Evolutionary conservation across 2,888 invertebrate genomes (phyloP), one percentile per base, ranked within the genome.

Genomic region (Hydroisotoma schaefferi): DNA sequence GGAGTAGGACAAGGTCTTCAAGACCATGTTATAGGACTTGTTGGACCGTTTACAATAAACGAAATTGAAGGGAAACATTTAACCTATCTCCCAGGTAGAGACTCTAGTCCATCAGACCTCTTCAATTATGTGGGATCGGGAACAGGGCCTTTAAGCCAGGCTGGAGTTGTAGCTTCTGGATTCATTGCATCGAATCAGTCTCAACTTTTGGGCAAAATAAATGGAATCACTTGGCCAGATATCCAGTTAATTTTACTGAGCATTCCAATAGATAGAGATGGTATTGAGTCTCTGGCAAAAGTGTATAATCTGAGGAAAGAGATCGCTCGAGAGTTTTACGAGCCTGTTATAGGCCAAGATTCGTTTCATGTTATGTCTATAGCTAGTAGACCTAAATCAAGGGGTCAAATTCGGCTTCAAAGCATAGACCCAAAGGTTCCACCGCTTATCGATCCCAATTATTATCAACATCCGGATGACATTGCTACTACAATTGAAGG

Each of bases 1-100:
- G 70, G 49, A 18, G 49, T 70, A 0, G 70, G 70, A 2, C 43
- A 61, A 10, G 67, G 68, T 54, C 40, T 70, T 2, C 67, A 68
- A 38, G 70, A 70, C 27, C 70, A 70, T 40, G 27, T 70, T 1
- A 52, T 58, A 0, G 63, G 63, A 0, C 66, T 65, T 29, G 40
- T 67, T 1, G 67, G 68, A 0, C 70, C 70, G 0, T 67, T 70
- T 38, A 59, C 63, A 29, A 55, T 66, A 1, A 57, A 55, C 26
- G 53, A 64, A 28, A 58, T 63, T 1, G 58, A 59, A 10, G 33
- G 33, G 33, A 33, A 33, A 8, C 33, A 33, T 15, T 33, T 33
- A 33, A 33, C 59, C 10, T 61, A 65, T 27, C 51, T 59, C 0
- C 61, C 65, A 25, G 66, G 63, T 20, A 52, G 66, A n/a, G 68